A percentile compares a stretch with the other conserved stretches of the same genome.
These are phyloP conservation scores for Australoheros scitulus DNA, from an alignment of 2,113 vertebrate genomes.

Conservation along the genomic window DNA sequence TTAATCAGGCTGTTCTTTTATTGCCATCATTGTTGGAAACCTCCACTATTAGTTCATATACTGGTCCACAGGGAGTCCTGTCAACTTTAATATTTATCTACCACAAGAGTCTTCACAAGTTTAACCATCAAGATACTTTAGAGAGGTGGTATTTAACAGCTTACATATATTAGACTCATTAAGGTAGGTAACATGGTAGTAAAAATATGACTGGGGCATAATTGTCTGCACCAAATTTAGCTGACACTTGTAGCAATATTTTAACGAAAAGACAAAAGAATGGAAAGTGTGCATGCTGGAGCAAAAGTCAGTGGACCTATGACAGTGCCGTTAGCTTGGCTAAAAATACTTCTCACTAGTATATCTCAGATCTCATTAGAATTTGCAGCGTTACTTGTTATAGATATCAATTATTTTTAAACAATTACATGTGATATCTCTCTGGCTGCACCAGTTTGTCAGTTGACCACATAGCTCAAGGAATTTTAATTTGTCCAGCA, in stretches of 20 bases:
- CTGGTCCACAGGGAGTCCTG: background rate
- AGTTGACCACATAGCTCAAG: no score
- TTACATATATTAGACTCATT: background rate
- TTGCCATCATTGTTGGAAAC: background rate
- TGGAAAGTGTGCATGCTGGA: background rate
- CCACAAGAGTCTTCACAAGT: background rate
- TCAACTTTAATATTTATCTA: background rate
- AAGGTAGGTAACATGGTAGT: background rate
- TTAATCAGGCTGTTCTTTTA: slow-evolving; percentile 27
- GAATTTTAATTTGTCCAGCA: background rate
- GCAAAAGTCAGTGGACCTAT: no score
- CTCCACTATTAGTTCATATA: background rate
- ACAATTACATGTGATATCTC: no score
- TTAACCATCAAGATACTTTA: background rate
- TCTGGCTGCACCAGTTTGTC: no score
- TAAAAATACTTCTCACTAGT: background rate
- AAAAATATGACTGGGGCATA: background rate
- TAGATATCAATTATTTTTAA: no score
- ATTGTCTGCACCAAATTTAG: background rate
- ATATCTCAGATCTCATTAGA: background rate
- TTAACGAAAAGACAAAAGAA: background rate
- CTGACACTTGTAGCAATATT: background rate
- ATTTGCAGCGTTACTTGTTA: no score
- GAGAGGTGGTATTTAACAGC: background rate
- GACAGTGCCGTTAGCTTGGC: background rate